A percentile compares a stretch with the other conserved stretches of the same genome.
Conservation (phyloP, 1,140 invertebrate genomes). For the Neelides sp. region DNA sequence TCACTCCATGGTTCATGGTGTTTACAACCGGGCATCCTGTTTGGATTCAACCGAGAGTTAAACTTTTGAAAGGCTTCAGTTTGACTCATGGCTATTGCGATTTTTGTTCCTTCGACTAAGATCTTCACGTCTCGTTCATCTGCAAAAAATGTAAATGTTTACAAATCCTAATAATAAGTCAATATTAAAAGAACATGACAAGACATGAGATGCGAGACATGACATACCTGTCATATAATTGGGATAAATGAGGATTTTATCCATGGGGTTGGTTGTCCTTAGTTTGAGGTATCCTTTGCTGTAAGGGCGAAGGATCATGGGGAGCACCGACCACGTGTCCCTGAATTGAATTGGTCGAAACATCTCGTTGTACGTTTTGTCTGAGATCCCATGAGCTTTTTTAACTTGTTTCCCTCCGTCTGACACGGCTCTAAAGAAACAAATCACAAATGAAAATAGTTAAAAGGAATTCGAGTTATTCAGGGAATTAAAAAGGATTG, state of each 20-base stretch:
- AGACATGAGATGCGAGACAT: too few relatives aligned
- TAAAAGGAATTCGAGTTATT: neutral
- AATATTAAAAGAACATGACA: too few relatives aligned
- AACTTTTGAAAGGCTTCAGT: constrained; percentile 33
- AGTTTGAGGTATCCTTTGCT: constrained; percentile 55
- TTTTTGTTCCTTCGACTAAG: constrained; percentile 36
- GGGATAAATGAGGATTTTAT: constrained; percentile 30
- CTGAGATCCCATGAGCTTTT: constrained; percentile 57
- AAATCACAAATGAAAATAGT: neutral
- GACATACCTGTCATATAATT: constrained; percentile 29
- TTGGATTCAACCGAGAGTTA: constrained; percentile 44
- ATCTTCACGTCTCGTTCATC: constrained; percentile 32
- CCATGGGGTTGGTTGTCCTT: constrained; percentile 23
- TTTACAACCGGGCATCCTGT: constrained; percentile 46
- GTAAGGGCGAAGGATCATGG: constrained; percentile 59
- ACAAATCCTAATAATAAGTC: too few relatives aligned
- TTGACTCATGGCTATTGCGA: constrained; percentile 41
- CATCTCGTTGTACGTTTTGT: constrained; percentile 34
- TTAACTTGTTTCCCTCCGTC: constrained; percentile 70
- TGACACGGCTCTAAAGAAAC: constrained; percentile 49
- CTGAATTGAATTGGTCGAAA: constrained; percentile 31
- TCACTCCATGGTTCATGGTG: constrained; percentile 45
- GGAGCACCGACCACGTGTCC: constrained; percentile 52
- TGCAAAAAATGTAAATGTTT: constrained; percentile 39
- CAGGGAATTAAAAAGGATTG: neutral